A percentile compares a stretch with the other conserved stretches of the same genome.
These are phyloP conservation scores for Brachymystax lenok DNA, from an alignment of 2,797 vertebrate species.

Conservation along the genomic window DNA sequence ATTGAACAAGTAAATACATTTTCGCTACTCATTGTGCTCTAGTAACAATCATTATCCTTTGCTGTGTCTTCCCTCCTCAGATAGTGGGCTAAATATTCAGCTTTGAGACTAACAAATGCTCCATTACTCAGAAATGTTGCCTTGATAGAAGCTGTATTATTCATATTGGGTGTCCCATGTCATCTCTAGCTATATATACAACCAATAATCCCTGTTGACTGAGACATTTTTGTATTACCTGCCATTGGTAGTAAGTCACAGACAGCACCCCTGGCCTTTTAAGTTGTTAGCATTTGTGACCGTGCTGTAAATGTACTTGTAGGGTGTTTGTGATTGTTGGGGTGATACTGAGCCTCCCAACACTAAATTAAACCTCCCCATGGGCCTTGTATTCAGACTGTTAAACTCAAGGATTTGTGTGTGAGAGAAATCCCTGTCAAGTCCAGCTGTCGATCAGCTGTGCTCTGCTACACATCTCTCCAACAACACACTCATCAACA, in stretches of 20 bases:
- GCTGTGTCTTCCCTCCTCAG: neutral
- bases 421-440: slow-evolving; percentile 29
- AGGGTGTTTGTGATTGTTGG: neutral
- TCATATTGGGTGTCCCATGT: neutral
- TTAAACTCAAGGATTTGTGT: slow-evolving; percentile 5
- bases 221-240: neutral
- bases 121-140: neutral
- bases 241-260: neutral
- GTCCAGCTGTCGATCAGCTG: slow-evolving; percentile 17
- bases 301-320: neutral
- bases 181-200: neutral
- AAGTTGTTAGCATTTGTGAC: neutral
- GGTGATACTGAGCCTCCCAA: slow-evolving; percentile 16
- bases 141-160: neutral
- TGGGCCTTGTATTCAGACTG: slow-evolving; percentile 52
- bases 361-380: slow-evolving; percentile 11
- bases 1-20: neutral
- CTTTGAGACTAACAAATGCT: neutral
- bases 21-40: neutral
- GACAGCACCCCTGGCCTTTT: neutral
- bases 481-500: neutral
- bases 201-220: neutral
- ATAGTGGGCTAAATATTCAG: neutral
- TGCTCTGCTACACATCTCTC: neutral
- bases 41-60: neutral